Evolutionary conservation across 2,888 invertebrate genomes (phyloP).

Genomic region (Bedellia somnulentella): DNA sequence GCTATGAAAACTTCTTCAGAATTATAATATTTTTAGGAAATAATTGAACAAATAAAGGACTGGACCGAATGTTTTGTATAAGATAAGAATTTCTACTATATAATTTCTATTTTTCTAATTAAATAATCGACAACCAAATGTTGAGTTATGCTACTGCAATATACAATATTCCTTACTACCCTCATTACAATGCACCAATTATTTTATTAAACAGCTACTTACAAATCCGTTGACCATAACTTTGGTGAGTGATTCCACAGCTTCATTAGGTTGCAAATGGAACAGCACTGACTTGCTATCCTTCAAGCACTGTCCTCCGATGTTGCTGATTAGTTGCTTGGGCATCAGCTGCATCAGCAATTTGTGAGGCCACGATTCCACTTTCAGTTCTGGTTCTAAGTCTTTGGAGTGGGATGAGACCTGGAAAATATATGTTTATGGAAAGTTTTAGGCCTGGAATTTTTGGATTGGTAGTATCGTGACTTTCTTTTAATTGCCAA

Average conservation of each 20-base stretch:
- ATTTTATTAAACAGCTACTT: conserved; percentile 35
- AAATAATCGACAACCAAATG: too few species aligned
- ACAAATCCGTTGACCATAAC: conserved; percentile 92
- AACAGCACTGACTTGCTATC: conserved; percentile 93
- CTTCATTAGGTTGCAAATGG: conserved; percentile 83
- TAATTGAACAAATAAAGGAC: too few species aligned
- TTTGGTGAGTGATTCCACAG: conserved; percentile 84
- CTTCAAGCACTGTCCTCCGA: conserved; percentile 84
- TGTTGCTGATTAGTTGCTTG: conserved; percentile 85
- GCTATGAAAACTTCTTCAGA: too few species aligned
- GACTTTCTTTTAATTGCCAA: too few species aligned
- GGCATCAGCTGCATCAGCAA: conserved; percentile 95
- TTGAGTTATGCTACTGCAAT: too few species aligned
- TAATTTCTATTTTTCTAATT: too few species aligned
- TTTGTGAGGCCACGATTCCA: conserved; percentile 91
- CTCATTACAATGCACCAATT: not conserved
- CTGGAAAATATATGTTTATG: conserved; percentile 17
- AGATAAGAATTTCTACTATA: too few species aligned
- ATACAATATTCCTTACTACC: too few species aligned
- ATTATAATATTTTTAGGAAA: too few species aligned
- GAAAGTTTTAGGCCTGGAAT: too few species aligned
- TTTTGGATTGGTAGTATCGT: too few species aligned
- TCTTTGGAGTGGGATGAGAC: conserved; percentile 69
- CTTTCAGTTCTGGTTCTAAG: conserved; percentile 89
- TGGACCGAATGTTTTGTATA: too few species aligned